phyloP scores from a whole-genome alignment of 2,888 invertebrate genomes.

The Platypus cylindrus region DNA sequence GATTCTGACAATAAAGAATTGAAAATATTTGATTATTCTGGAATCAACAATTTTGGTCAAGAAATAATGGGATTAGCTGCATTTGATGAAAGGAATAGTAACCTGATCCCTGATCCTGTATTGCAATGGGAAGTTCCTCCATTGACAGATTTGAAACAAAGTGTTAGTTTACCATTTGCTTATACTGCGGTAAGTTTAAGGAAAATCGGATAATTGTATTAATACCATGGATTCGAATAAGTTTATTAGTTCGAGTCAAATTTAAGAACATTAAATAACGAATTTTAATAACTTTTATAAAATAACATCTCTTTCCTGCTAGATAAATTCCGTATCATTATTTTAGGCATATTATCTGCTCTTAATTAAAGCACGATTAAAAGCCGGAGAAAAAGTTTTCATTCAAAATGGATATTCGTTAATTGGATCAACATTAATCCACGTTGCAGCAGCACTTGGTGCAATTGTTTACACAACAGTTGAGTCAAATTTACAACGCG shows the following conservation, averaged over 20 bases:
- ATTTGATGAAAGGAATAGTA: constrained; percentile 26
- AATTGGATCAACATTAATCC: constrained; percentile 60
- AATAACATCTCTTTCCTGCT: no score
- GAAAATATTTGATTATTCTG: constrained; percentile 32
- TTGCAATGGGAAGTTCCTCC: constrained; percentile 58
- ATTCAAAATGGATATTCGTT: constrained; percentile 46
- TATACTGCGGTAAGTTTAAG: constrained; percentile 46
- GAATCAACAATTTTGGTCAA: constrained; percentile 36
- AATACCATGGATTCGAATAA: neutral
- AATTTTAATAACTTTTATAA: no score
- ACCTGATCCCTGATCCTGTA: constrained; percentile 30
- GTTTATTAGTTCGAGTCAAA: no score
- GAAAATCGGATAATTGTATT: neutral
- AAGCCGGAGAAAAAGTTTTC: constrained; percentile 38
- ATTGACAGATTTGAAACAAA: constrained; percentile 59
- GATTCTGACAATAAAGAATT: constrained; percentile 22
- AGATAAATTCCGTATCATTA: no score
- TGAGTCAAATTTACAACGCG: constrained; percentile 35
- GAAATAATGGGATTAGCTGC: constrained; percentile 55
- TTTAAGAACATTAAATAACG: no score
- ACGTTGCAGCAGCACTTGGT: constrained; percentile 44
- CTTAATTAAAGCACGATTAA: constrained; percentile 31
- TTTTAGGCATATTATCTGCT: constrained; percentile 34
- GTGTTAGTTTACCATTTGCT: constrained; percentile 68
- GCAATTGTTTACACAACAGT: constrained; percentile 53